Evolutionary conservation across 2,797 vertebrate genomes (phyloP), one percentile per base, ranked within the genome.

Genomic region (Pipistrellus kuhlii): DNA sequence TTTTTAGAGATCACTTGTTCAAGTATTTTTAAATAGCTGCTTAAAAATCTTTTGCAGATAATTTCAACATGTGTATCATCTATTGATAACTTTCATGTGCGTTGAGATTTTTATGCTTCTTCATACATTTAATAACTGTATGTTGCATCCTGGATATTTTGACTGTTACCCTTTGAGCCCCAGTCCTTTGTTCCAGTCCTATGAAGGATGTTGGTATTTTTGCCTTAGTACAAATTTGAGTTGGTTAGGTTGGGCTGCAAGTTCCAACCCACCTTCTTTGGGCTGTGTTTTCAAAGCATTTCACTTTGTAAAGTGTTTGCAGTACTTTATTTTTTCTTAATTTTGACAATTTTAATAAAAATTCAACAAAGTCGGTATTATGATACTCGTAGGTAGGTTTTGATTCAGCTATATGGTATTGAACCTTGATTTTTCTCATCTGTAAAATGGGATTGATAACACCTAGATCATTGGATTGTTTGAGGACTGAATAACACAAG

Each of bases 291-390:
- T 55, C 84, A 84, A 87, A 48, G 46, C 46, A 85, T n/a, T 94
- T 55, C 53, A 57, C 5, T 87, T 68, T 88, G 53, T 6, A 68
- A 76, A 72, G 55, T 48, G 35, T 78, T 55, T 57, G 14, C 38
- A 94, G 30, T 46, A 66, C 55, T 90, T 94, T 82, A 72, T 86
- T 86, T 92, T 77, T 41, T 77, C 20, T 82, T 92, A 73, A 41
- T 72, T 83, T 23, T 59, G 78, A 82, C 8, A 92, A 85, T 53
- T 8, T 30, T 83, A 64, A 62, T 85, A 85, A 35, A 59, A 75
- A 38, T 81, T 76, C 59, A 68, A 5, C 64, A 44, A 44, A 85
- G 35, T 76, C 48, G 13, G 2, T 57, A 85, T 72, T 82, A 62
- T 77, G 53, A 82, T 77, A 71, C 15, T 64, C 3, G 23, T 48